These are phyloP conservation scores for Calephelis virginiensis DNA, from an alignment of 1,140 invertebrate species.

Conservation along the genomic window DNA sequence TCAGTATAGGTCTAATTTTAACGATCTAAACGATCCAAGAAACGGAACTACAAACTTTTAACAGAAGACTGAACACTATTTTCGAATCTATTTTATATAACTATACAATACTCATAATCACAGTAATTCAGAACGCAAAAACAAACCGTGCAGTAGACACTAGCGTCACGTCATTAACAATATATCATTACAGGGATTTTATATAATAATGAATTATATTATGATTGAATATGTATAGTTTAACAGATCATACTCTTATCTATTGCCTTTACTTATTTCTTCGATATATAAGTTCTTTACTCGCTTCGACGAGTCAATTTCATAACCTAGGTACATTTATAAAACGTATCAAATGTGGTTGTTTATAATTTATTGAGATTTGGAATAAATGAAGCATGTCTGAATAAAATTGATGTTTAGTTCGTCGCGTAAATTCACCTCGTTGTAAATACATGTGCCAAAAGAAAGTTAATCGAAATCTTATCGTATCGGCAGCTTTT, in stretches of 20 bases:
- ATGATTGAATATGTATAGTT: conserved; percentile 69
- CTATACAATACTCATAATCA: conserved; percentile 68
- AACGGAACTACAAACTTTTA: conserved; percentile 59
- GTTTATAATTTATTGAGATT: conserved; percentile 17
- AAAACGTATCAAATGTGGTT: conserved; percentile 17
- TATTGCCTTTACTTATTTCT: conserved; percentile 57
- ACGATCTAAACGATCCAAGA: conserved; percentile 38
- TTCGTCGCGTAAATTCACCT: conserved; percentile 16
- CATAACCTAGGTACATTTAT: conserved; percentile 17
- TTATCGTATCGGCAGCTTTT: conserved; percentile 32
- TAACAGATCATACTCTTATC: conserved; percentile 51
- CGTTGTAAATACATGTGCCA: conserved; percentile 57
- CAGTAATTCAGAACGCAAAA: conserved; percentile 45
- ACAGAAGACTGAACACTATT: conserved; percentile 78
- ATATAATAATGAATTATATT: conserved; percentile 71
- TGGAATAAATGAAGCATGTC: conserved; percentile 2
- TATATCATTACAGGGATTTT: conserved; percentile 79
- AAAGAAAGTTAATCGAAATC: conserved; percentile 39
- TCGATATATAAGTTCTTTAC: conserved; percentile 11
- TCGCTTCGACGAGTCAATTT: conserved; percentile 28
- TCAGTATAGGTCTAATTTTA: conserved; percentile 1
- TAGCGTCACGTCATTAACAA: conserved; percentile 74
- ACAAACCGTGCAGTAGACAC: conserved; percentile 47
- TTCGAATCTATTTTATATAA: conserved; percentile 76
- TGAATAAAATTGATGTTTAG: conserved; percentile 16